phyloP scores from a whole-genome alignment of 2,888 invertebrate genomes.

The Antheraea yamamai region DNA sequence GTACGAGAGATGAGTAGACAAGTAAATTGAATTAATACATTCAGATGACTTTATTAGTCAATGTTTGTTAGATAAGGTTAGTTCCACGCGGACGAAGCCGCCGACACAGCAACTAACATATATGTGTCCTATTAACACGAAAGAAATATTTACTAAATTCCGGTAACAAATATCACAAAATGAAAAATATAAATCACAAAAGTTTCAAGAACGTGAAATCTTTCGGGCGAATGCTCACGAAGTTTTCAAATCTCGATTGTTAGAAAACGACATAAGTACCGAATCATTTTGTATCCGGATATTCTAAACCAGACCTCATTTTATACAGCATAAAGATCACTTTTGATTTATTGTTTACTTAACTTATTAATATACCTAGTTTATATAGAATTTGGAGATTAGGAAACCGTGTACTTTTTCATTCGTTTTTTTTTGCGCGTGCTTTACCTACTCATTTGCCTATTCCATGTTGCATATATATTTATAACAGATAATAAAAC shows the following conservation, averaged over 20 bases:
- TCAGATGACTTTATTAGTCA: too few relatives aligned
- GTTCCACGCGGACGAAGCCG: too few relatives aligned
- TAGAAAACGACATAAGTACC: conserved; percentile 55
- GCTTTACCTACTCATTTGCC: conserved; percentile 32
- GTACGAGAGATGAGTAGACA: too few relatives aligned
- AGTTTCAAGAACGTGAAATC: conserved; percentile 20
- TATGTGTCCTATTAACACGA: too few relatives aligned
- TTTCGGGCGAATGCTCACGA: conserved; percentile 59
- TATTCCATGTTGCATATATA: conserved; percentile 34
- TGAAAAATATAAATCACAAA: conserved; percentile 8
- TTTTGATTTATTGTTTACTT: conserved; percentile 41
- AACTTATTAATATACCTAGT: conserved; percentile 73
- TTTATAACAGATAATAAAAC: conserved; percentile 18
- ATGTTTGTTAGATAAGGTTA: too few relatives aligned
- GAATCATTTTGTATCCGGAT: conserved; percentile 34
- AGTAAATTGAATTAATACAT: too few relatives aligned
- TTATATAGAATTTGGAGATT: conserved; percentile 76
- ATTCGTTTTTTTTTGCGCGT: conserved; percentile 42
- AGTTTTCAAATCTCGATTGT: conserved; percentile 57
- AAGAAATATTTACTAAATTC: too few relatives aligned
- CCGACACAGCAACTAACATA: too few relatives aligned
- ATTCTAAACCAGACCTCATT: conserved; percentile 39
- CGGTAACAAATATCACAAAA: not conserved
- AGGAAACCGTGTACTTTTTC: conserved; percentile 67
- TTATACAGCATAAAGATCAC: conserved; percentile 23